Percentiles rank a stretch among this genome's conserved stretches.
Evolutionary conservation across 1,140 invertebrate genomes (phyloP).

Genomic region (Hyphantria cunea): DNA sequence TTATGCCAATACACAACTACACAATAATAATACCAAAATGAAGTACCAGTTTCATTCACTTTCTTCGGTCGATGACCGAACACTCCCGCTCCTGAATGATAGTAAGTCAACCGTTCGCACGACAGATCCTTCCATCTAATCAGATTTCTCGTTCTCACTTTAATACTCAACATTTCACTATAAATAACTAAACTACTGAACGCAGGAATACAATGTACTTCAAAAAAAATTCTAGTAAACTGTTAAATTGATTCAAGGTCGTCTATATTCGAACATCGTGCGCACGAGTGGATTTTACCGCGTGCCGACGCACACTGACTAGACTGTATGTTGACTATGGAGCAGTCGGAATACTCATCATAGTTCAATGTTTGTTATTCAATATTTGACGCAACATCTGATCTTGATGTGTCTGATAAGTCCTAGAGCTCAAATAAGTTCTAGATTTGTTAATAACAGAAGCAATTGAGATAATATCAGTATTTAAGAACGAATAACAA

Average conservation of each 20-base stretch:
- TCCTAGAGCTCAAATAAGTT: not conserved
- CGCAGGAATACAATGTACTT: not conserved
- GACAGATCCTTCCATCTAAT: constrained; percentile 46
- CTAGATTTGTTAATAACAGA: too few relatives aligned
- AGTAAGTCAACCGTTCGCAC: constrained; percentile 44
- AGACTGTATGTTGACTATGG: not conserved
- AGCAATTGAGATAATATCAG: too few relatives aligned
- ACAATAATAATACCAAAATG: too few relatives aligned
- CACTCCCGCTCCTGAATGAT: constrained; percentile 69
- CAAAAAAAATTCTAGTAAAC: constrained; percentile 3
- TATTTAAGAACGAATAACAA: too few relatives aligned
- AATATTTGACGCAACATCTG: constrained; percentile 29
- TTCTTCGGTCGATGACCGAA: constrained; percentile 72
- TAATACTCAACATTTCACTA: constrained; percentile 55
- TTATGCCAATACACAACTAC: too few relatives aligned
- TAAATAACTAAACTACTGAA: not conserved
- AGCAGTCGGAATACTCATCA: constrained; percentile 2
- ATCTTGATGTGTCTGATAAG: constrained; percentile 28
- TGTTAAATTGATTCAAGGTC: constrained; percentile 42
- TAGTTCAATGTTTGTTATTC: constrained; percentile 11
- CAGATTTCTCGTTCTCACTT: constrained; percentile 58
- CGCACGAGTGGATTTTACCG: constrained; percentile 39
- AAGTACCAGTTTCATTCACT: constrained; percentile 59
- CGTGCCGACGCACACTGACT: constrained; percentile 27
- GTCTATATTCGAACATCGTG: constrained; percentile 37